Evolutionary conservation across 2,888 invertebrate genomes (phyloP).

Genomic region (Phlogophora meticulosa): DNA sequence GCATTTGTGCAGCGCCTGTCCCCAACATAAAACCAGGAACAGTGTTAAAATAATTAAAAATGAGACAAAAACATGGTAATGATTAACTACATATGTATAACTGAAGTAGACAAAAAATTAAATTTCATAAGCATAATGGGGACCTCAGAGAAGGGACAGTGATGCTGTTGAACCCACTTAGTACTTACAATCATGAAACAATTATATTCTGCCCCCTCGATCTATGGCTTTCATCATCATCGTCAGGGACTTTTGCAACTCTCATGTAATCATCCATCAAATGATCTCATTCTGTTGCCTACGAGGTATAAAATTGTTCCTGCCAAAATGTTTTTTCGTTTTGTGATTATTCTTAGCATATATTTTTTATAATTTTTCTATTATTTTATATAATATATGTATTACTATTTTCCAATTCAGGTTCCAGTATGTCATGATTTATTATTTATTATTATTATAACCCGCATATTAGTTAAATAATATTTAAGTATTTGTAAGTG

Average conservation of each 20-base stretch:
- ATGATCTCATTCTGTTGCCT: neutral
- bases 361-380: neutral
- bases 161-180: conserved; percentile 28
- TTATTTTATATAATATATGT: neutral
- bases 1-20: too few species aligned
- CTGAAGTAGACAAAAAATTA: too few species aligned
- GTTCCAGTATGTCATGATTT: conserved; percentile 30
- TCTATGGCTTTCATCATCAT: conserved; percentile 8
- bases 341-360: conserved; percentile 14
- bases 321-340: conserved; percentile 16
- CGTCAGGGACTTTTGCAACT: neutral
- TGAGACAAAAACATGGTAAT: too few species aligned
- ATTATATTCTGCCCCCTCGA: conserved; percentile 26
- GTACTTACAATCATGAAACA: conserved; percentile 39
- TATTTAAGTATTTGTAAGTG: conserved; percentile 38
- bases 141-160: conserved; percentile 27
- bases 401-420: neutral
- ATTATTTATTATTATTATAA: conserved; percentile 13
- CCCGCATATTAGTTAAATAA: conserved; percentile 15
- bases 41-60: too few species aligned
- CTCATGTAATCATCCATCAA: neutral
- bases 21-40: too few species aligned
- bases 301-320: conserved; percentile 5
- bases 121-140: conserved; percentile 19
- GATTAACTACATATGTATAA: neutral